Conservation (phyloP, 2,797 vertebrate genomes). For the Bufotes viridis region DNA sequence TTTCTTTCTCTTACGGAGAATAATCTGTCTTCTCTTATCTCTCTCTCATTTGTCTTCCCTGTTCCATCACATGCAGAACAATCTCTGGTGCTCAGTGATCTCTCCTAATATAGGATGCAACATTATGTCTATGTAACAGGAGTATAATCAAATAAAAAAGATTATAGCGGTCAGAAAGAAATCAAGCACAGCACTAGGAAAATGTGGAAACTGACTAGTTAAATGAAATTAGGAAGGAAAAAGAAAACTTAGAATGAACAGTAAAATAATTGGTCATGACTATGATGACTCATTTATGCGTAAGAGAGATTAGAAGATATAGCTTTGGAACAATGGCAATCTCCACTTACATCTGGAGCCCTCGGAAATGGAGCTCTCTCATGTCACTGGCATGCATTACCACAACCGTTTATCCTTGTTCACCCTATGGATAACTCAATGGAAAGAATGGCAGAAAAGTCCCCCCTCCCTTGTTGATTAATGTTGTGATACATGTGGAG, state of each 20-base stretch:
- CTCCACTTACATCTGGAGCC: neutral
- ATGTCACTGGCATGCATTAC: neutral
- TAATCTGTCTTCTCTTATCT: neutral
- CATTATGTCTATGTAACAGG: conserved; percentile 23
- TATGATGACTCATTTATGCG: neutral
- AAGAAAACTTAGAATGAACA: neutral
- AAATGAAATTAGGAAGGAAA: conserved; percentile 13
- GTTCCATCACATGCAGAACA: neutral
- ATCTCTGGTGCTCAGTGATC: neutral
- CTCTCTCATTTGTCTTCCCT: neutral
- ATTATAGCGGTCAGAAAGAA: conserved; percentile 18
- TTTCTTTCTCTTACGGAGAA: neutral
- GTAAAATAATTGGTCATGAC: neutral
- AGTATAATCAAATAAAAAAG: conserved; percentile 31
- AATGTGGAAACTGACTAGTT: neutral
- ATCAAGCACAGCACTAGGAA: neutral
- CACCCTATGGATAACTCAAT: too few relatives aligned
- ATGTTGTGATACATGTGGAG: too few relatives aligned
- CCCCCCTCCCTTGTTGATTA: too few relatives aligned
- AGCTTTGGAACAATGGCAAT: neutral
- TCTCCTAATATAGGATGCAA: conserved; percentile 1
- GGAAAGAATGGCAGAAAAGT: too few relatives aligned
- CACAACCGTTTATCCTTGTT: neutral
- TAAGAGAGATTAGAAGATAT: neutral
- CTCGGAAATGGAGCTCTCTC: neutral